Evolutionary conservation across 2,888 invertebrate genomes (phyloP).

Genomic region (Synergus gifuensis): DNA sequence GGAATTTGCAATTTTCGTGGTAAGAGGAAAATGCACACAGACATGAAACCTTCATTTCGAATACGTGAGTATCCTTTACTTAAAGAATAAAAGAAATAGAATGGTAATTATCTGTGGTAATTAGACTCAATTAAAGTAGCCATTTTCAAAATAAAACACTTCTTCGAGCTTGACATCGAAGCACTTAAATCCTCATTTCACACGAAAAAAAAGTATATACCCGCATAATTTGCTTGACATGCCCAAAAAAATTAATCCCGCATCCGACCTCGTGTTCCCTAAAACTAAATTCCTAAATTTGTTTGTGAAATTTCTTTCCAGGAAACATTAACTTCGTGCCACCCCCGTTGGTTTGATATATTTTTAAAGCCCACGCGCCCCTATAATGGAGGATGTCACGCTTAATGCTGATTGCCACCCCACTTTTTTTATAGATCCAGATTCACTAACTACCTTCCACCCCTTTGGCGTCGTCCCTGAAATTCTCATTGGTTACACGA

Average conservation of each 20-base stretch:
- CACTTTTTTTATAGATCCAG: neutral
- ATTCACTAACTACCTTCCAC: constrained; percentile 28
- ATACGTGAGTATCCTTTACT: constrained; percentile 67
- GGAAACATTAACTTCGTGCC: constrained; percentile 14
- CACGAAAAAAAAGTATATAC: neutral
- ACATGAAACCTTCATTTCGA: constrained; percentile 65
- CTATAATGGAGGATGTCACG: constrained; percentile 53
- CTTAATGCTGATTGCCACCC: constrained; percentile 29
- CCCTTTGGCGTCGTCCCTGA: constrained; percentile 11
- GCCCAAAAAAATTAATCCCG: constrained; percentile 24
- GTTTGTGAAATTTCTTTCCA: constrained; percentile 16
- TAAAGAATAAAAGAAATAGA: neutral
- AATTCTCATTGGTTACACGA: neutral
- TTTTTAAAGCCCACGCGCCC: constrained; percentile 50
- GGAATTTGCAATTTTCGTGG: constrained; percentile 69
- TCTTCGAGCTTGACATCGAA: neutral
- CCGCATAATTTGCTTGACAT: neutral
- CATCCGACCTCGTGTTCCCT: neutral
- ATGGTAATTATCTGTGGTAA: no score
- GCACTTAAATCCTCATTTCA: neutral
- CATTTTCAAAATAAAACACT: neutral
- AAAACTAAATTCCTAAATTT: constrained; percentile 17
- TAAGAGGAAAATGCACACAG: constrained; percentile 70
- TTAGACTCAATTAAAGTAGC: neutral
- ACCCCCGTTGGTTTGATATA: neutral